These are phyloP conservation scores for Felis chaus DNA, from an alignment of 2,113 vertebrate genomes.

Conservation along the genomic window DNA sequence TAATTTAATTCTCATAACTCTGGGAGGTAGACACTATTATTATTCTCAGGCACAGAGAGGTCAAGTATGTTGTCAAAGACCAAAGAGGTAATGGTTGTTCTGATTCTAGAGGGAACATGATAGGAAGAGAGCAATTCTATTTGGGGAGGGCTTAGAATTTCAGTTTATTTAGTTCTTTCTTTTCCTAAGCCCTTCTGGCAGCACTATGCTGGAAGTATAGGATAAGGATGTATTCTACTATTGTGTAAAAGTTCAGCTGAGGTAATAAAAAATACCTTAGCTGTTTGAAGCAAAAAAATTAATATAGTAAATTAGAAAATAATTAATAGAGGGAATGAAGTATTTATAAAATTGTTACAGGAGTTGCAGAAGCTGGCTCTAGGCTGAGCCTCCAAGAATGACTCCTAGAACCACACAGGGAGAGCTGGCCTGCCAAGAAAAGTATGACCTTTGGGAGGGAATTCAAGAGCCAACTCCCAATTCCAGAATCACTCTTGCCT, in stretches of 20 bases:
- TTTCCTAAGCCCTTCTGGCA: neutral
- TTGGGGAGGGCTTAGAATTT: neutral
- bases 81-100: neutral
- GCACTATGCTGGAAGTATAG: neutral
- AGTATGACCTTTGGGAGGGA: neutral
- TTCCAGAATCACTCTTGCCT: neutral
- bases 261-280: neutral
- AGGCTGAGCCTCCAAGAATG: neutral
- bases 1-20: slow-evolving; percentile 14
- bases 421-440: neutral
- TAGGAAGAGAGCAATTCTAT: neutral
- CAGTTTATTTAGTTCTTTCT: neutral
- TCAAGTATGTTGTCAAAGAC: neutral
- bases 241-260: neutral
- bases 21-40: neutral
- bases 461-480: neutral
- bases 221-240: neutral
- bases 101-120: neutral
- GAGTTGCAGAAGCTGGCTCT: neutral
- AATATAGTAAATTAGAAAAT: neutral
- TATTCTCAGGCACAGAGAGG: neutral
- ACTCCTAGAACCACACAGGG: neutral
- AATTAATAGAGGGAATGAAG: neutral
- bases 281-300: neutral
- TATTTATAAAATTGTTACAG: neutral